phyloP scores from a whole-genome alignment of 1,140 invertebrate species.

The Penaeus japonicus region DNA sequence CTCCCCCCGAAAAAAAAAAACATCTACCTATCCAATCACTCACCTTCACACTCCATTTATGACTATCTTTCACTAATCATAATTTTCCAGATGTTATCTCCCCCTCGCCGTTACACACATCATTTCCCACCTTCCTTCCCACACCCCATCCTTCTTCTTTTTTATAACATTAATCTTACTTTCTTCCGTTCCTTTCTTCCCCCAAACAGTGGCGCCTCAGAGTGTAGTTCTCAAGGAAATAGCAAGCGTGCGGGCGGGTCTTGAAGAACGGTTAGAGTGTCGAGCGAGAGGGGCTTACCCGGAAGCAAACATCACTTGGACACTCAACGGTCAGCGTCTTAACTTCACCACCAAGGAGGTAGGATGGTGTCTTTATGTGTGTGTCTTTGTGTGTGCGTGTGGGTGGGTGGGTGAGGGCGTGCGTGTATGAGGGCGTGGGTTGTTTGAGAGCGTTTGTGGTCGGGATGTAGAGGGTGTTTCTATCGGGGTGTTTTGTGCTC shows the following conservation, averaged over 20 bases:
- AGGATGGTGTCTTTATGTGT: too few species aligned
- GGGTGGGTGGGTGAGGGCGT: not conserved
- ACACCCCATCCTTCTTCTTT: too few species aligned
- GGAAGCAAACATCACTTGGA: slow-evolving; percentile 78
- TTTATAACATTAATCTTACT: not conserved
- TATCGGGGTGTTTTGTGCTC: too few species aligned
- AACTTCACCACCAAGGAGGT: slow-evolving; percentile 45
- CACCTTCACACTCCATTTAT: not conserved
- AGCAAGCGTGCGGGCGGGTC: slow-evolving; percentile 42
- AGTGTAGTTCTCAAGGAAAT: slow-evolving; percentile 36
- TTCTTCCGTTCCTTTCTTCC: not conserved
- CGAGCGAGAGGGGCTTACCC: slow-evolving; percentile 82
- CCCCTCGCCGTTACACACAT: too few species aligned
- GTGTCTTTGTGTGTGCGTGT: too few species aligned
- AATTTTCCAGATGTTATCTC: too few species aligned
- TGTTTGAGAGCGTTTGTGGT: too few species aligned
- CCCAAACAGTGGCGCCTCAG: slow-evolving; percentile 49
- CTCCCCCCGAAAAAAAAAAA: too few species aligned
- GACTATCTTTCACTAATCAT: too few species aligned
- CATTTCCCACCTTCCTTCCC: not conserved
- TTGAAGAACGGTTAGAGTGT: slow-evolving; percentile 73
- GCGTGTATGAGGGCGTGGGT: too few species aligned
- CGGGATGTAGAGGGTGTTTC: too few species aligned
- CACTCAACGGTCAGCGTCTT: slow-evolving; percentile 63
- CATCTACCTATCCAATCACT: too few species aligned